These are phyloP conservation scores for Archips crataeganus DNA, from an alignment of 2,888 invertebrate species.

Conservation along the genomic window DNA sequence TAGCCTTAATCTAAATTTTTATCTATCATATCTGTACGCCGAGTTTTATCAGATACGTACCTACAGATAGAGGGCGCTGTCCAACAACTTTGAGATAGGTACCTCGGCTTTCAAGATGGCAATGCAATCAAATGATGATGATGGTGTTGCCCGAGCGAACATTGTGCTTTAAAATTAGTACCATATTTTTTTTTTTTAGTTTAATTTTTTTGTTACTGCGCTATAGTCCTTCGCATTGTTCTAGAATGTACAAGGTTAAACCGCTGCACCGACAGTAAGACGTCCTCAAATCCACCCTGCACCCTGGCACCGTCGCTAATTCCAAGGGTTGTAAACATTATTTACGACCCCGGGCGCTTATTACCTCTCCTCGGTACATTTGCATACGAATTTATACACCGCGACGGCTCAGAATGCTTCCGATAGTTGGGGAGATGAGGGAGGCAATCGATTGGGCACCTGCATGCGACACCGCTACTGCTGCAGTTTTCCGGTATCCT, in stretches of 20 bases:
- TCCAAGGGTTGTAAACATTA: conserved; percentile 73
- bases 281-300: conserved; percentile 40
- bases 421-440: conserved; percentile 33
- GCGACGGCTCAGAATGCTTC: conserved; percentile 58
- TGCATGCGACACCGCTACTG: conserved; percentile 9
- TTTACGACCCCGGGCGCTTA: conserved; percentile 76
- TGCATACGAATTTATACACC: conserved; percentile 79
- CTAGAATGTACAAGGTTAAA: not conserved
- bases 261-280: conserved; percentile 21
- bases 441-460: conserved; percentile 10
- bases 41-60: no score
- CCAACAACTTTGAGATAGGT: no score
- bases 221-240: no score
- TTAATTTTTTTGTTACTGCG: no score
- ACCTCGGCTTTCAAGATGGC: no score
- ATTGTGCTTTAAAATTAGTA: no score
- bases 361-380: conserved; percentile 73
- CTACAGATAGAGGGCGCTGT: no score
- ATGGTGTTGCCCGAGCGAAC: no score
- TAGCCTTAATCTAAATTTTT: no score
- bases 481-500: not conserved
- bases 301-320: conserved; percentile 63
- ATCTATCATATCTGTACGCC: no score
- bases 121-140: no score
- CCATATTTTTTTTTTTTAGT: no score